Conservation (phyloP, 1,140 invertebrate species). For the Ceratina japonica region DNA sequence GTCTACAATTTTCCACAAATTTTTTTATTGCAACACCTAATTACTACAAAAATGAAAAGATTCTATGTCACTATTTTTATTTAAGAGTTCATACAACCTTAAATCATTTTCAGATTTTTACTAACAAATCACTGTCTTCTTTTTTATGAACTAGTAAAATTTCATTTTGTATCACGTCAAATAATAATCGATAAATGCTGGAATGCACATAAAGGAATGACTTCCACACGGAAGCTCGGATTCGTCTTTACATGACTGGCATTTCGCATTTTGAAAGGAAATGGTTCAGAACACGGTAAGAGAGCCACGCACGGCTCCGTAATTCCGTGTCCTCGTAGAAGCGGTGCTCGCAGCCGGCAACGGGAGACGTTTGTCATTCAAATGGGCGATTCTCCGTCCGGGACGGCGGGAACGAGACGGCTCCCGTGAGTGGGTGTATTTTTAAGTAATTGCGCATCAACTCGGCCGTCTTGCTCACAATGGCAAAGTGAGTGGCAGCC, state of each 20-base stretch:
- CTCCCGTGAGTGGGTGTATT: slow-evolving; percentile 43
- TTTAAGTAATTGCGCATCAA: slow-evolving; percentile 60
- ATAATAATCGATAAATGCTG: too few species aligned
- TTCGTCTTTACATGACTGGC: background rate
- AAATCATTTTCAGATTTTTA: too few species aligned
- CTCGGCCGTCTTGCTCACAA: slow-evolving; percentile 49
- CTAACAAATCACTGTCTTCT: too few species aligned
- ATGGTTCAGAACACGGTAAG: background rate
- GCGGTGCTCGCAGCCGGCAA: slow-evolving; percentile 12
- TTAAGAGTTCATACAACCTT: too few species aligned
- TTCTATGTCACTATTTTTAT: too few species aligned
- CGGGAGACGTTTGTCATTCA: slow-evolving; percentile 43
- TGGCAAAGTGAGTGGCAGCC: slow-evolving; percentile 45
- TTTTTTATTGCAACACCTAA: too few species aligned
- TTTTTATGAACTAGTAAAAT: too few species aligned
- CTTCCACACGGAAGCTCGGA: background rate
- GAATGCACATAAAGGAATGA: too few species aligned
- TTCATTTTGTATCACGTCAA: too few species aligned
- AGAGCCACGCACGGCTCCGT: background rate
- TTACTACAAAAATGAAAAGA: too few species aligned
- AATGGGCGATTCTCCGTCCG: slow-evolving; percentile 24
- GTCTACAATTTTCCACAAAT: too few species aligned
- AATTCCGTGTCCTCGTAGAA: slow-evolving; percentile 5
- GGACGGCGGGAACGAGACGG: background rate
- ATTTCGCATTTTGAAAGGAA: background rate